phyloP scores from a whole-genome alignment of 2,113 vertebrate species.

The Collichthys lucidus region DNA sequence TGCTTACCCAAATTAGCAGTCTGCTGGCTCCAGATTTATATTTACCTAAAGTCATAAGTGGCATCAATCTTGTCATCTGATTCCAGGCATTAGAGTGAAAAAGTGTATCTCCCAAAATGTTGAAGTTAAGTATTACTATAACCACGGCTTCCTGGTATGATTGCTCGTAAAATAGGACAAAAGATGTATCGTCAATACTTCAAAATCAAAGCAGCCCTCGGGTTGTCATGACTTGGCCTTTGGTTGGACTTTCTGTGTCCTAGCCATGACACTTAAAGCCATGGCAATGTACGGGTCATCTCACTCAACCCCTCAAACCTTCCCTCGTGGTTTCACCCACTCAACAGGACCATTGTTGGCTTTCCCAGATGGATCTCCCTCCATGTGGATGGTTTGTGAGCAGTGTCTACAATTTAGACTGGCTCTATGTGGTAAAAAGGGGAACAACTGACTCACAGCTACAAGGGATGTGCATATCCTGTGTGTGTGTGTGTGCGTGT shows the following conservation, averaged over 20 bases:
- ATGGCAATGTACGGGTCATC: conserved; percentile 46
- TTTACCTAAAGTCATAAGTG: background rate
- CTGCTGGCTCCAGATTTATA: background rate
- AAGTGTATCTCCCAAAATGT: background rate
- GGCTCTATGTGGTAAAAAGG: conserved; percentile 46
- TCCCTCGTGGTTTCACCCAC: conserved; percentile 44
- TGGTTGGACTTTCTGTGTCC: background rate
- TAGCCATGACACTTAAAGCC: conserved; percentile 15
- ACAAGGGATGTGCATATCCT: conserved; percentile 38
- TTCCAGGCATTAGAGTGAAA: background rate
- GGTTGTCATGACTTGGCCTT: background rate
- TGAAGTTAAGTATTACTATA: background rate
- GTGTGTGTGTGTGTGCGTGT: background rate
- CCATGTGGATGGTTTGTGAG: conserved; percentile 42
- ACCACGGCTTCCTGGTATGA: too few species aligned
- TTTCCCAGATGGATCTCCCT: conserved; percentile 62
- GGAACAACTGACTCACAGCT: conserved; percentile 69
- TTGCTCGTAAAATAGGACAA: background rate
- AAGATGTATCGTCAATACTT: background rate
- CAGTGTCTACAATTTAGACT: conserved; percentile 61
- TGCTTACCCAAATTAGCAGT: background rate
- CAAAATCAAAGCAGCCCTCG: background rate
- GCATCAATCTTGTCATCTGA: background rate
- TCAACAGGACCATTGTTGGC: conserved; percentile 66
- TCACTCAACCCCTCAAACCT: conserved; percentile 51